These are phyloP conservation scores for Apostichopus parvimensis DNA, from an alignment of 35 echinoderm and acorn worm genomes.

Conservation along the genomic window DNA sequence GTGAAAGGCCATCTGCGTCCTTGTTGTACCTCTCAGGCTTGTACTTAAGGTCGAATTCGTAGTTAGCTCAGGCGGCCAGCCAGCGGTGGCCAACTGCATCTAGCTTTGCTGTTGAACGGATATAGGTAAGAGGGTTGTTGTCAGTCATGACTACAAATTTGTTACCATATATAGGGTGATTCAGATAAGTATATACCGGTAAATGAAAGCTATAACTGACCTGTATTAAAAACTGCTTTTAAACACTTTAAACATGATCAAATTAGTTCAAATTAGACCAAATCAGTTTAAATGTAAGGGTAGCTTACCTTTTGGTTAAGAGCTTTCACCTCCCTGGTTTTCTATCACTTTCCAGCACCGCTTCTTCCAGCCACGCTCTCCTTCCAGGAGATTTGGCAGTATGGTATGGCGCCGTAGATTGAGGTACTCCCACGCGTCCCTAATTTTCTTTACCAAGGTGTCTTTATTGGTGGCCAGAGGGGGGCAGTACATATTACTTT, in stretches of 20 bases:
- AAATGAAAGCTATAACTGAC: too few species aligned
- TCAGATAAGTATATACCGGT: too few species aligned
- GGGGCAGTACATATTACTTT: conserved; percentile 52
- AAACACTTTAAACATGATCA: too few species aligned
- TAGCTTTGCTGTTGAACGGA: not conserved
- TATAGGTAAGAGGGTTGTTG: not conserved
- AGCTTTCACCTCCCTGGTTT: conserved; percentile 11
- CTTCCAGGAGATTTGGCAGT: conserved; percentile 37
- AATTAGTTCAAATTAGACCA: too few species aligned
- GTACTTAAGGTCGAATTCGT: conserved; percentile 59
- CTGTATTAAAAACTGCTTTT: too few species aligned
- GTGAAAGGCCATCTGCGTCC: conserved; percentile 25
- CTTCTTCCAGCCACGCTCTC: conserved; percentile 19
- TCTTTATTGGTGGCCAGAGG: conserved; percentile 58
- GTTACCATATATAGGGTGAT: too few species aligned
- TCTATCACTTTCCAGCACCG: conserved; percentile 38
- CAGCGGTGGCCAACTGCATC: not conserved
- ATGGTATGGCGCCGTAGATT: not conserved
- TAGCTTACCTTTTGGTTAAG: not conserved
- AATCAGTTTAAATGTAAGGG: too few species aligned
- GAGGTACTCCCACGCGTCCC: conserved; percentile 52
- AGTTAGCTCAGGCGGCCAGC: not conserved
- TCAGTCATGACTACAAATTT: not conserved
- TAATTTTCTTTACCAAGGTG: conserved; percentile 49
- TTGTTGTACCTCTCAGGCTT: conserved; percentile 47